Evolutionary conservation across 2,888 invertebrate genomes (phyloP).

Genomic region (Lysandra bellargus): DNA sequence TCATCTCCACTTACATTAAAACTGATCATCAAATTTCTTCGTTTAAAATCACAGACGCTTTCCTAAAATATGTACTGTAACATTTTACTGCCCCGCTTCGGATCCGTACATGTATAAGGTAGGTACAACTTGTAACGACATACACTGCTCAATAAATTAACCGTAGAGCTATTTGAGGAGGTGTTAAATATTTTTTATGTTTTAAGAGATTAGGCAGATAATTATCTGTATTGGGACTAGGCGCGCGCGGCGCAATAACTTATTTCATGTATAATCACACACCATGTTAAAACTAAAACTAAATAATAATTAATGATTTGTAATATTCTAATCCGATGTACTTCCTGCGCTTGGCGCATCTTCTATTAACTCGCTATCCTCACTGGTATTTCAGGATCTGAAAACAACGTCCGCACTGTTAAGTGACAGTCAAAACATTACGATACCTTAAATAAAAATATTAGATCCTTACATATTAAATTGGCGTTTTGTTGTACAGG

Average conservation of each 20-base stretch:
- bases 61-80: conserved; percentile 74
- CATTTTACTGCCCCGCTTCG: conserved; percentile 67
- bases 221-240: conserved; percentile 77
- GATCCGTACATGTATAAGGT: conserved; percentile 55
- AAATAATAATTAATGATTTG: conserved; percentile 72
- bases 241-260: conserved; percentile 76
- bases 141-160: conserved; percentile 73
- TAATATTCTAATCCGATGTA: conserved; percentile 64
- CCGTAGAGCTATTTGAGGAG: conserved; percentile 68
- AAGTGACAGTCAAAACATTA: not conserved
- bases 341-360: conserved; percentile 64
- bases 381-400: conserved; percentile 72
- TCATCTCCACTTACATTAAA: conserved; percentile 65
- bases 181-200: conserved; percentile 57
- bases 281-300: conserved; percentile 75
- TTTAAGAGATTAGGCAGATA: conserved; percentile 72
- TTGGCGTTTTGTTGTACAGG: too few relatives aligned
- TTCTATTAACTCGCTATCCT: conserved; percentile 52
- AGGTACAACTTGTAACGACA: conserved; percentile 62
- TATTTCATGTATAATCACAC: conserved; percentile 72
- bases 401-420: conserved; percentile 46
- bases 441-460: not conserved
- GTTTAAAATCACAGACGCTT: conserved; percentile 80
- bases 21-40: conserved; percentile 75
- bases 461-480: too few relatives aligned